Evolutionary conservation across 37 sponge, comb jelly and placozoan species (phyloP).

Genomic region (Axinella damicornis): DNA sequence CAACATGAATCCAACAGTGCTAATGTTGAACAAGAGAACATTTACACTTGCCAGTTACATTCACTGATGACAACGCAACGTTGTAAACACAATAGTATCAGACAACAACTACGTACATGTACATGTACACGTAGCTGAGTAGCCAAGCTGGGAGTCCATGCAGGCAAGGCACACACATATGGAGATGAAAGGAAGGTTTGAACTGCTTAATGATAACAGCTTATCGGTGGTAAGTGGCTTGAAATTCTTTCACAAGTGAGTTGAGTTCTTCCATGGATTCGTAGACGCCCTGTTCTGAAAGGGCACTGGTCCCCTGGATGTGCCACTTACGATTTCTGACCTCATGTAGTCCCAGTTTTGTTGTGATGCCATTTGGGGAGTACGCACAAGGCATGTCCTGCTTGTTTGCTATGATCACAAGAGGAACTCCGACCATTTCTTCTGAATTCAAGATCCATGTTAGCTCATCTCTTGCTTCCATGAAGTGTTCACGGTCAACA

Average conservation of each 20-base stretch:
- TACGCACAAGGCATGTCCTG: conserved; percentile 84
- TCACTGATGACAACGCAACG: no score
- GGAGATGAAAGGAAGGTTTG: no score
- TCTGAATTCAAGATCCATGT: conserved; percentile 67
- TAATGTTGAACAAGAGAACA: no score
- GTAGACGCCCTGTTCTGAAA: conserved; percentile 79
- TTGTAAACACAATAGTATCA: no score
- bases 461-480: conserved; percentile 75
- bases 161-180: no score
- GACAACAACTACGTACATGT: no score
- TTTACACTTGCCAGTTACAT: no score
- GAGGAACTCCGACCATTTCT: conserved; percentile 82
- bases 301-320: conserved; percentile 87
- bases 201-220: no score
- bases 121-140: no score
- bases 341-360: conserved; percentile 60
- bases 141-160: no score
- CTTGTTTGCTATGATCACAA: conserved; percentile 89
- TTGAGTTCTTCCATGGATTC: conserved; percentile 76
- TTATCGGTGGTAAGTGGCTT: no score
- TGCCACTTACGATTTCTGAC: conserved; percentile 78
- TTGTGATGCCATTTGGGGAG: conserved; percentile 60
- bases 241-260: conserved; percentile 74
- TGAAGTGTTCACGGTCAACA: conserved; percentile 43
- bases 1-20: no score